phyloP scores from a whole-genome alignment of 2,113 vertebrate species.

The Herpetotheres cachinnans region DNA sequence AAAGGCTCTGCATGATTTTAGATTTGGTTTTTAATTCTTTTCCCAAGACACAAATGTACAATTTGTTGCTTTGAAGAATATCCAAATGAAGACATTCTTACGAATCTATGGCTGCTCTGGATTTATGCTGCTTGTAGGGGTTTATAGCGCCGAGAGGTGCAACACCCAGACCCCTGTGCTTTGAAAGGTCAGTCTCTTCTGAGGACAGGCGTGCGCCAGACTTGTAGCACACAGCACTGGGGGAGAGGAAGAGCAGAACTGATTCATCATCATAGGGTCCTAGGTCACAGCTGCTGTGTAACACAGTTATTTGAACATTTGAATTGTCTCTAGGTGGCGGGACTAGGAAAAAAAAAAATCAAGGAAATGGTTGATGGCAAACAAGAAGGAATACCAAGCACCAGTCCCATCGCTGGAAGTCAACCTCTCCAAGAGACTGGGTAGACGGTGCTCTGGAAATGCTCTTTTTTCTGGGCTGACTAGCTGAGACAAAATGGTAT shows the following conservation, averaged over 20 bases:
- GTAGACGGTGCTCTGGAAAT: not conserved
- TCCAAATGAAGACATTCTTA: not conserved
- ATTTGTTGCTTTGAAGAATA: not conserved
- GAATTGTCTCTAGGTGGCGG: not conserved
- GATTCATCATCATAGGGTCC: not conserved
- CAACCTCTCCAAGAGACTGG: not conserved
- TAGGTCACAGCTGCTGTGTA: not conserved
- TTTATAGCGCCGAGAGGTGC: not conserved
- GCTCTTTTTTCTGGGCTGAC: not conserved
- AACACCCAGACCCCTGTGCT: not conserved
- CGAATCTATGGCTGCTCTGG: not conserved
- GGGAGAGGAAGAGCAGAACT: not conserved
- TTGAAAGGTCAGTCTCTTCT: not conserved
- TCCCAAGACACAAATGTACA: not conserved
- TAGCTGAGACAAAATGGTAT: not conserved
- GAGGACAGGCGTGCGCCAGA: not conserved
- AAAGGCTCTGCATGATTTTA: not conserved
- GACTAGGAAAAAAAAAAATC: not conserved
- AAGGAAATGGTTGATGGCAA: not conserved
- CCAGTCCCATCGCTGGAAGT: accelerated
- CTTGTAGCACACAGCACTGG: not conserved
- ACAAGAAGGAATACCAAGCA: not conserved
- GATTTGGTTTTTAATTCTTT: not conserved
- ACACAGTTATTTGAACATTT: not conserved
- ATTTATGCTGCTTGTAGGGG: not conserved